These are phyloP conservation scores for Numida meleagris DNA, from an alignment of 2,113 vertebrate genomes.

Conservation along the genomic window DNA sequence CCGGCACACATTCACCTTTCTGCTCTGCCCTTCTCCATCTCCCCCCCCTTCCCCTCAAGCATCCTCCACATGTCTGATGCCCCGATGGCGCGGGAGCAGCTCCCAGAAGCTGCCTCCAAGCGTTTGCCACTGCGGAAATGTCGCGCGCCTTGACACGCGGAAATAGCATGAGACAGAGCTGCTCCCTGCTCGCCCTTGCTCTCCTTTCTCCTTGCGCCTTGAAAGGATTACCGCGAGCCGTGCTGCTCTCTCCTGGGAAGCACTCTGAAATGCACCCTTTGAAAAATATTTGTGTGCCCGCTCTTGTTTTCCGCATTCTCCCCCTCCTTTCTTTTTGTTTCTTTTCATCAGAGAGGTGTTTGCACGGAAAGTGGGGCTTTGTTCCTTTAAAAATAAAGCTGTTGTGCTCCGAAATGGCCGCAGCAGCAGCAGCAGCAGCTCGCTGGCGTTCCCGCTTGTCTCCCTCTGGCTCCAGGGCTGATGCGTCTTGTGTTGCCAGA, in stretches of 20 bases:
- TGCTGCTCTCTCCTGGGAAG: not conserved
- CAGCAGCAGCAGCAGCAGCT: not conserved
- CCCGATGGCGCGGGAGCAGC: not conserved
- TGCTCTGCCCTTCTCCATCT: not conserved
- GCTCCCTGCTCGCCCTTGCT: not conserved
- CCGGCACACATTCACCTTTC: not conserved
- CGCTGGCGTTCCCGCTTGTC: not conserved
- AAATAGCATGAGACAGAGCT: not conserved
- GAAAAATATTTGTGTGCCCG: not conserved
- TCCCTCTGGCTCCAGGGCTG: not conserved
- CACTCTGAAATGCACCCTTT: not conserved
- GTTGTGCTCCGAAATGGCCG: not conserved
- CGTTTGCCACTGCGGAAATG: not conserved
- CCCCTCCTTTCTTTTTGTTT: not conserved
- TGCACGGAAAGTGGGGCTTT: not conserved
- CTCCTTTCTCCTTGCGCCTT: not conserved
- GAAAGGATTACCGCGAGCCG: not conserved
- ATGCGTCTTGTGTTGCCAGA: not conserved
- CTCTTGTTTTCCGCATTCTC: not conserved
- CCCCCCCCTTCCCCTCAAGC: not conserved
- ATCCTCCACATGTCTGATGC: not conserved
- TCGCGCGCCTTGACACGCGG: accelerated
- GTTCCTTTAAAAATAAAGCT: not conserved
- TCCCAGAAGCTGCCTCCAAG: not conserved
- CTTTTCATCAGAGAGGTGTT: not conserved